A percentile compares a stretch with the other conserved stretches of the same genome.
phyloP scores from a whole-genome alignment of 2,888 invertebrate species.

The Tetanocera ferruginea region DNA sequence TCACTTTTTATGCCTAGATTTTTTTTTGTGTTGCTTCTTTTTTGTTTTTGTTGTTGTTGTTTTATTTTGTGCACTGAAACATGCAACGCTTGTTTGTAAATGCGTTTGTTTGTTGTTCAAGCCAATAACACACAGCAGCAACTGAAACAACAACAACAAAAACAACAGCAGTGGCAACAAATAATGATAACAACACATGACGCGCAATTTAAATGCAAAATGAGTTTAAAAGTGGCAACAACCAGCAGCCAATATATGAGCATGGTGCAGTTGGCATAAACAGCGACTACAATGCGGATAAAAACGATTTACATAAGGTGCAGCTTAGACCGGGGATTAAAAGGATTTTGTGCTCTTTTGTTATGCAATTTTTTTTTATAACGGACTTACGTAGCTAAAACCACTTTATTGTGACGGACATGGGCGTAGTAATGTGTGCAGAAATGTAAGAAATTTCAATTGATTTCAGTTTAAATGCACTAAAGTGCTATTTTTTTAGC shows the following conservation, averaged over 20 bases:
- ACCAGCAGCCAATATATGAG: background rate
- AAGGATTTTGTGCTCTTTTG: background rate
- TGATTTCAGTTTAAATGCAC: background rate
- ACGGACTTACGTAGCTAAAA: background rate
- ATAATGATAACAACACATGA: background rate
- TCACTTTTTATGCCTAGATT: background rate
- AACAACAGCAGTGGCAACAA: background rate
- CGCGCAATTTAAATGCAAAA: constrained; percentile 37
- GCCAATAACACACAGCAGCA: constrained; percentile 4
- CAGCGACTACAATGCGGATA: background rate
- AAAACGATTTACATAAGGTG: background rate
- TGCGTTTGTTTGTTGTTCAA: background rate
- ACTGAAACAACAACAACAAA: background rate
- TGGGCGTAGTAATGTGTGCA: background rate
- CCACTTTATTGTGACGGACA: background rate
- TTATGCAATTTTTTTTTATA: background rate
- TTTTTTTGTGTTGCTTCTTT: background rate
- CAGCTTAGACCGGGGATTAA: background rate
- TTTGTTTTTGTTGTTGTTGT: constrained; percentile 37
- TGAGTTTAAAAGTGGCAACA: constrained; percentile 21
- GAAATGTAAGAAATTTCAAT: background rate
- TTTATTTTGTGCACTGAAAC: constrained; percentile 58
- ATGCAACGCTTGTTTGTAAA: constrained; percentile 62
- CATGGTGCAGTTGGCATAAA: background rate
- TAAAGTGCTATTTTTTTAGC: background rate